These are phyloP conservation scores for Phanerotoma sp. DNA, from an alignment of 2,888 invertebrate genomes.

Conservation along the genomic window DNA sequence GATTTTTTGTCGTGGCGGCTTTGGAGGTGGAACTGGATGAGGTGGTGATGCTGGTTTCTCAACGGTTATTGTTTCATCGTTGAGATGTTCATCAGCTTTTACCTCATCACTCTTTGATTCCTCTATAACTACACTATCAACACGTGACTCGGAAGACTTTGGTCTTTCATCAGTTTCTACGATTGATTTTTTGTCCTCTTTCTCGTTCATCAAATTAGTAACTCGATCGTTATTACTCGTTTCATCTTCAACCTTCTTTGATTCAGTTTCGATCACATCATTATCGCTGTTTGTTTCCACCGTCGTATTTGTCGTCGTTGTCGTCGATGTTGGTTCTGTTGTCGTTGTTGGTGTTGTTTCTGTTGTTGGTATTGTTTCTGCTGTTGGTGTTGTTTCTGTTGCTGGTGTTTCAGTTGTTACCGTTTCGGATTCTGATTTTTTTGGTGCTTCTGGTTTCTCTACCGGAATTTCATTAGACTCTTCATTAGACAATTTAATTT, in stretches of 20 bases:
- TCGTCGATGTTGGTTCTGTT: too few species aligned
- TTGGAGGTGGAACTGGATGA: conserved; percentile 55
- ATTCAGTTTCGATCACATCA: too few species aligned
- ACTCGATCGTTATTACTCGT: not conserved
- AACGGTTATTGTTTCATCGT: conserved; percentile 8
- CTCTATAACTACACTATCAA: not conserved
- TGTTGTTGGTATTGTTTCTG: too few species aligned
- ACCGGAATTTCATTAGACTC: too few species aligned
- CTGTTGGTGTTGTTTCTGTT: too few species aligned
- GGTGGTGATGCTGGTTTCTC: conserved; percentile 31
- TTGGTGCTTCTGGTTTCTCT: conserved; percentile 32
- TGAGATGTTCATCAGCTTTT: not conserved
- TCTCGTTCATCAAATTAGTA: conserved; percentile 1
- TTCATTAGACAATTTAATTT: not conserved
- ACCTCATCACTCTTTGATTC: too few species aligned
- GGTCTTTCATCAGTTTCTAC: conserved; percentile 14
- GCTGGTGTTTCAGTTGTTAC: conserved; percentile 25
- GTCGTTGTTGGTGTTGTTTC: too few species aligned
- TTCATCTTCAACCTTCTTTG: not conserved
- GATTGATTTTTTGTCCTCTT: conserved; percentile 1
- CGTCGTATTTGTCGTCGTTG: too few species aligned
- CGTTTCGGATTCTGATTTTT: too few species aligned
- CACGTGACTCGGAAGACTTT: conserved; percentile 25
- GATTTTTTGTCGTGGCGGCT: conserved; percentile 57
- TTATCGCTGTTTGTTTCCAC: too few species aligned